Evolutionary conservation across 1,140 invertebrate species (phyloP), one percentile per base, ranked within the genome.

Genomic region (Zaprionus camerounensis): DNA sequence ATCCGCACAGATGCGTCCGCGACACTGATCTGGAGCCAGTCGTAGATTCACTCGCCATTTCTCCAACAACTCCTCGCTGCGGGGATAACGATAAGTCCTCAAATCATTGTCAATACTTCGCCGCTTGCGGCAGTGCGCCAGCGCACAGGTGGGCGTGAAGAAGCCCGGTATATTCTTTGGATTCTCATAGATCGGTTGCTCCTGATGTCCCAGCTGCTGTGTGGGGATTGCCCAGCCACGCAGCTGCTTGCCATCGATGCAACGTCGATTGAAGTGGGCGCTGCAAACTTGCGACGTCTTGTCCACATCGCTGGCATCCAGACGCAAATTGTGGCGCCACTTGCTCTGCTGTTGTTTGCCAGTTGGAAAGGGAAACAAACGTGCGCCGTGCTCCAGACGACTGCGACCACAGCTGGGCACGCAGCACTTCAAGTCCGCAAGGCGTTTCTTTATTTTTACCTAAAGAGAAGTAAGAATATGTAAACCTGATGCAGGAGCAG

Each of bases 201-300:
- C 68, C 9, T 68, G 55, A 26, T 92, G 91, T 0, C 91, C 91
- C 69, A 92, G 51, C 56, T 90, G 84, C 26, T 72, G 71, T 0
- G 91, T 92, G 24, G 91, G 91, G 73, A 92, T 88, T 1, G 91
- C 91, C 91, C 91, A 92, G 15, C 82, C 49, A 1, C 91, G 61
- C 20, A 92, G 46, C 22, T 90, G 75, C 28, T 87, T 92, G n/a
- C 82, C 91, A 31, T 92, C 91, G 5, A 92, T 78, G 62, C 91
- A 91, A 2, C 87, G 87, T 15, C 88, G 78, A 53, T 92, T 91
- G 20, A 92, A 92, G 61, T 92, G 91, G 0, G 75, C 55, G 28
- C 81, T 91, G 70, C 91, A 92, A 1, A 91, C 72, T 9, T 85
- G 63, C 4, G 84, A 79, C 2, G 34, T 36, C 0, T 65, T 56